Evolutionary conservation across 2,888 invertebrate genomes (phyloP).

Genomic region (Frankliniella intonsa): DNA sequence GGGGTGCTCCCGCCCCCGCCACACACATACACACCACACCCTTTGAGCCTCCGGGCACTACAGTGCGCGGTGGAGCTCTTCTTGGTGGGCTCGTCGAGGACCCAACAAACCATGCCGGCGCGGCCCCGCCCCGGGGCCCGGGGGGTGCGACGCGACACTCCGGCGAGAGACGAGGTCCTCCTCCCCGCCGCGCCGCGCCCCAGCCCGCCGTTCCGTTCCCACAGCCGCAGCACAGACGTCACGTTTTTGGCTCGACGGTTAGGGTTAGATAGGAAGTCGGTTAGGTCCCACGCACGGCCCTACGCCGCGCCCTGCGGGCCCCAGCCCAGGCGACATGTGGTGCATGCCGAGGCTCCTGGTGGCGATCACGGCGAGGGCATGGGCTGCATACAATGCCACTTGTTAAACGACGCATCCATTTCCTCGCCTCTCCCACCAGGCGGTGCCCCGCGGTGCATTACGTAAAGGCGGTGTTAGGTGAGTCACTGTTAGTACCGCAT

Average conservation of each 20-base stretch:
- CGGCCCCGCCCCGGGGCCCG: too few relatives aligned
- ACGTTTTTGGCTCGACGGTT: neutral
- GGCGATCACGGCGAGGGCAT: neutral
- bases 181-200: neutral
- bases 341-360: slow-evolving; percentile 8
- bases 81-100: too few relatives aligned
- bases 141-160: too few relatives aligned
- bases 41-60: neutral
- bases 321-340: neutral
- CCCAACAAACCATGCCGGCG: too few relatives aligned
- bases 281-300: slow-evolving; percentile 8
- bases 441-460: neutral
- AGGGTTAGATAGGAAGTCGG: slow-evolving; percentile 22
- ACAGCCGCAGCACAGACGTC: neutral
- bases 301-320: neutral
- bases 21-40: too few relatives aligned
- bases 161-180: too few relatives aligned
- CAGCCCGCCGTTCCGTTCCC: neutral
- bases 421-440: neutral
- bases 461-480: neutral
- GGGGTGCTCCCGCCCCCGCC: neutral
- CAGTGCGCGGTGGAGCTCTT: neutral
- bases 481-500: neutral
- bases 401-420: neutral
- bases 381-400: neutral